Base-by-base conservation (phyloP, 2,113 vertebrate genomes). In the Solea senegalensis region DNA sequence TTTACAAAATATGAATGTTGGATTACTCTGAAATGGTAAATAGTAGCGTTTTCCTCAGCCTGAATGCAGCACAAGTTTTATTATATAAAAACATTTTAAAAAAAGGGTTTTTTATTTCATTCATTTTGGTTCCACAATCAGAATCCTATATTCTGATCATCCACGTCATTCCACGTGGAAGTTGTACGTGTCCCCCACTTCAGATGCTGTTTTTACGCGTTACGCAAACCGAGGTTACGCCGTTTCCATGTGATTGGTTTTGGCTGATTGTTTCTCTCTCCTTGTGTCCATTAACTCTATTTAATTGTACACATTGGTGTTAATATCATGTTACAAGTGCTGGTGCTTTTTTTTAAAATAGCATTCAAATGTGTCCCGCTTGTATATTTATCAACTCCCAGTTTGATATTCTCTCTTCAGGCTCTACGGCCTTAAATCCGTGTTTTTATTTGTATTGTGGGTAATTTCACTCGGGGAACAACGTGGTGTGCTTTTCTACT, bases 311-410 rank as follows among this genome's bases (percentile, higher is more conserved):
- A 72, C 48, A 53, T 56, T 85, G 73, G 76, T 84, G 84, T 87
- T 72, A 61, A 68, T 85, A 78, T 76, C 50, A 43, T 61, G 26
- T 81, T 67, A 60, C 64, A 73, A 67, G 68, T 86, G 57, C 55
- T 79, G 53, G 55, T 67, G 71, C 57, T 76, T 61, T 73, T 71
- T 78, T 59, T 84, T 65, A 74, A 78, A 79, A 80, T 69, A 81
- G 80, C 51, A 59, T 63, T 84, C 57, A 51, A 81, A 81, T 72
- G 64, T 84, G 60, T 76, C 69, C 74, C 79, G 67, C 65, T 65
- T 88, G 70, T 83, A 76, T 84, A 87, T 91, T 84, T 88, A 88
- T 86, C 57, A 84, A 78, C 63, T 43, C 58, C 68, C 65, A 41
- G 61, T 81, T 63, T 84, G 65, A 76, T 84, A 41, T 67, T 59